A percentile compares a stretch with the other conserved stretches of the same genome.
These are phyloP conservation scores for Campaea margaritaria DNA, from an alignment of 2,888 invertebrate species.

Conservation along the genomic window DNA sequence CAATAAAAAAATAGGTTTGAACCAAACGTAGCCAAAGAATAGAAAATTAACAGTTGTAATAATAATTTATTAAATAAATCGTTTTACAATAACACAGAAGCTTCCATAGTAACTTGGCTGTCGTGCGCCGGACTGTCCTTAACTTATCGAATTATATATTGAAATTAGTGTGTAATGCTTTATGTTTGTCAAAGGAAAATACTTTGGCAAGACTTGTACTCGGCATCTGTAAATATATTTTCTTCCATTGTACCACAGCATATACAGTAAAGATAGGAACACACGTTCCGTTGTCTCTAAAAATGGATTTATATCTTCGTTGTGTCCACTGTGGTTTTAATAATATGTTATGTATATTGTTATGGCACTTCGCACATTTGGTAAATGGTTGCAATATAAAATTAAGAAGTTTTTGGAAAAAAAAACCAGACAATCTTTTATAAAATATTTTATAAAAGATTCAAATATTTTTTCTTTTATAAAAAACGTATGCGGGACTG, in stretches of 20 bases:
- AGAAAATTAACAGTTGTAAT: constrained; percentile 15
- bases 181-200: constrained; percentile 4
- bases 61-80: constrained; percentile 19
- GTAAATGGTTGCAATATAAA: constrained; percentile 7
- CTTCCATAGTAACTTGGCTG: constrained; percentile 45
- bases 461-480: no score
- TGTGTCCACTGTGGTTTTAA: no score
- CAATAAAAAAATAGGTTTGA: neutral
- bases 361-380: constrained; percentile 23
- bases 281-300: neutral
- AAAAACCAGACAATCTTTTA: no score
- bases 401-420: no score
- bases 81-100: constrained; percentile 1
- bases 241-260: neutral
- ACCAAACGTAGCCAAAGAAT: constrained; percentile 41
- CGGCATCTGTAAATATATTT: neutral
- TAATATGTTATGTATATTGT: neutral
- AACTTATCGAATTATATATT: constrained; percentile 31
- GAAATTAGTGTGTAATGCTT: constrained; percentile 16
- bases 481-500: no score
- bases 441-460: no score
- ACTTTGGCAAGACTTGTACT: no score
- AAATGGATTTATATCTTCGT: neutral
- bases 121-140: constrained; percentile 27
- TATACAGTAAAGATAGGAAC: neutral